These are phyloP conservation scores for Marmota flaviventris DNA, from an alignment of 2,113 vertebrate genomes.

Conservation along the genomic window DNA sequence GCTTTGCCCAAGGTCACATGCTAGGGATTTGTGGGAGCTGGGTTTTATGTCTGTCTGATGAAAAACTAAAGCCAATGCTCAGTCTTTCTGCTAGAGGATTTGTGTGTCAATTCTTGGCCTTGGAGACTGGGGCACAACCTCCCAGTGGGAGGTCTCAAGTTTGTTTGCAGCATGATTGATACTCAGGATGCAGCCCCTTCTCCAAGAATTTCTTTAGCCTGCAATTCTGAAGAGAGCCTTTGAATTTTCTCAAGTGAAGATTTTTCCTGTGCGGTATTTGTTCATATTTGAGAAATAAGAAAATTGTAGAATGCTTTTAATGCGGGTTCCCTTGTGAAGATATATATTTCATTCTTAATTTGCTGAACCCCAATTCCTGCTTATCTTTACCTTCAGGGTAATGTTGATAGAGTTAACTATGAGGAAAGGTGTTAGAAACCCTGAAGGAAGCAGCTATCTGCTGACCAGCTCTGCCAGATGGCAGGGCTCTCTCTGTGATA, in stretches of 20 bases:
- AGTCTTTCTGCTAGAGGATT: not conserved
- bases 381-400: conserved; percentile 29
- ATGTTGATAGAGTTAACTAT: not conserved
- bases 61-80: not conserved
- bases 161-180: not conserved
- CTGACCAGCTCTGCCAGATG: not conserved
- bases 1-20: not conserved
- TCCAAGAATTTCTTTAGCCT: not conserved
- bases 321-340: not conserved
- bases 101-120: conserved; percentile 27
- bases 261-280: conserved; percentile 33
- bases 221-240: not conserved
- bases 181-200: not conserved
- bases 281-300: conserved; percentile 54
- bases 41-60: not conserved
- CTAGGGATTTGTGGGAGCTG: not conserved
- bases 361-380: not conserved
- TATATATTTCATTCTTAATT: not conserved
- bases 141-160: not conserved
- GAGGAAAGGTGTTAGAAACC: not conserved
- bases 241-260: conserved; percentile 28
- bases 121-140: not conserved
- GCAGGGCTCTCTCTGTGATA: not conserved
- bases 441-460: not conserved
- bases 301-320: not conserved